phyloP scores from a whole-genome alignment of 2,797 vertebrate genomes.

The Trachops cirrhosus region DNA sequence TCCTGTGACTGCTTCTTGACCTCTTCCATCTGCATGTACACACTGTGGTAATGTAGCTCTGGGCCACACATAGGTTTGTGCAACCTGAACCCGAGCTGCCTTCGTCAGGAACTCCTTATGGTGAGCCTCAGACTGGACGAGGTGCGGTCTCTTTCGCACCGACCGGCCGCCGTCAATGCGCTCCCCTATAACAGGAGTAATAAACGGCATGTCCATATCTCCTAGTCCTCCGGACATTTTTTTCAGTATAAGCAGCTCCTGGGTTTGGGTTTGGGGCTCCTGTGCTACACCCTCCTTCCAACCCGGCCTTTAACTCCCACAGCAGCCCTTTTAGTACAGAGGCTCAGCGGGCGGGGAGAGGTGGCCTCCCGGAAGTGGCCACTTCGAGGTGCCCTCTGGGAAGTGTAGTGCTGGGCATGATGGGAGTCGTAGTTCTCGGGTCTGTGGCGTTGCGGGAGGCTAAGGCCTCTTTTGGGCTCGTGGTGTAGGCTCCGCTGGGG shows the following conservation, averaged over 20 bases:
- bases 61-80: neutral
- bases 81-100: neutral
- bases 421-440: conserved; percentile 35
- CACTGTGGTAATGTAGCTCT: neutral
- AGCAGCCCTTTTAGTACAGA: fast-evolving
- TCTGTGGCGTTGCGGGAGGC: fast-evolving
- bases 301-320: fast-evolving
- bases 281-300: too few relatives aligned
- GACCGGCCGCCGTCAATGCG: too few relatives aligned
- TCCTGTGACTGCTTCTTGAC: neutral
- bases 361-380: neutral
- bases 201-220: neutral
- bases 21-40: neutral
- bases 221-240: neutral
- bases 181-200: neutral
- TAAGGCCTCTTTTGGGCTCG: neutral
- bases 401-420: conserved; percentile 13
- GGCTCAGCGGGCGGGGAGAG: fast-evolving
- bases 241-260: neutral
- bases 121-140: neutral
- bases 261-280: neutral
- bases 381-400: neutral
- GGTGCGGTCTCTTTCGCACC: neutral
- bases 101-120: too few relatives aligned
- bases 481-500: neutral